A percentile compares a stretch with the other conserved stretches of the same genome.
These are phyloP conservation scores for Apis laboriosa DNA, from an alignment of 1,140 invertebrate genomes.

Conservation along the genomic window DNA sequence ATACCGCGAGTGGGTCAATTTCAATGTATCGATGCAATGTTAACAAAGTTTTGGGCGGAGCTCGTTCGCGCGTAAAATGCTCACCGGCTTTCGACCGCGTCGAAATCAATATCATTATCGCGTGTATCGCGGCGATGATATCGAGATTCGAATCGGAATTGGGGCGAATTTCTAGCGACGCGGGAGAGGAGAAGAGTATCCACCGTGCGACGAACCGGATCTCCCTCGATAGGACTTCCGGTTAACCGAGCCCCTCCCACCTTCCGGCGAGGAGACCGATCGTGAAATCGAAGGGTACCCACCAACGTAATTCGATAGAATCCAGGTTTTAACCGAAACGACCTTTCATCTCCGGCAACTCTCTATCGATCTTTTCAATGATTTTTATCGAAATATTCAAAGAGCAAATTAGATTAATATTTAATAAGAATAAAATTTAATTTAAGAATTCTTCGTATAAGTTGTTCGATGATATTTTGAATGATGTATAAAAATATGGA, in stretches of 20 bases:
- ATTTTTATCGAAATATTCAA: background rate
- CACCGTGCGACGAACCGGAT: conserved; percentile 31
- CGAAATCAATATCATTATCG: conserved; percentile 22
- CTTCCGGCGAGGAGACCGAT: conserved; percentile 56
- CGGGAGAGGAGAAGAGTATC: conserved; percentile 5
- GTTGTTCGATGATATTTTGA: too few species aligned
- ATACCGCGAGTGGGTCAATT: too few species aligned
- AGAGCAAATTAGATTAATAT: too few species aligned
- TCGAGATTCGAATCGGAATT: conserved; percentile 2
- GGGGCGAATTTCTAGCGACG: conserved; percentile 37
- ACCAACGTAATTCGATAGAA: conserved; percentile 51
- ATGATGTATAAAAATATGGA: too few species aligned
- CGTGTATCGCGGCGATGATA: background rate
- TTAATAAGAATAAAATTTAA: too few species aligned
- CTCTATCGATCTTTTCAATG: background rate
- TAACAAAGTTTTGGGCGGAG: background rate
- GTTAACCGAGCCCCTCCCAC: conserved; percentile 46
- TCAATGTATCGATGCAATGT: too few species aligned
- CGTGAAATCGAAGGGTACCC: conserved; percentile 58
- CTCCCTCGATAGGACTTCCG: conserved; percentile 53
- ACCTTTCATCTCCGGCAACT: background rate
- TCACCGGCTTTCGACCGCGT: background rate
- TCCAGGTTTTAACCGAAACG: conserved; percentile 4
- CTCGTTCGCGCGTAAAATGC: background rate
- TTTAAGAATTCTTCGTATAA: too few species aligned